Conservation (phyloP, 2,797 vertebrate genomes). For the Parambassis ranga region DNA sequence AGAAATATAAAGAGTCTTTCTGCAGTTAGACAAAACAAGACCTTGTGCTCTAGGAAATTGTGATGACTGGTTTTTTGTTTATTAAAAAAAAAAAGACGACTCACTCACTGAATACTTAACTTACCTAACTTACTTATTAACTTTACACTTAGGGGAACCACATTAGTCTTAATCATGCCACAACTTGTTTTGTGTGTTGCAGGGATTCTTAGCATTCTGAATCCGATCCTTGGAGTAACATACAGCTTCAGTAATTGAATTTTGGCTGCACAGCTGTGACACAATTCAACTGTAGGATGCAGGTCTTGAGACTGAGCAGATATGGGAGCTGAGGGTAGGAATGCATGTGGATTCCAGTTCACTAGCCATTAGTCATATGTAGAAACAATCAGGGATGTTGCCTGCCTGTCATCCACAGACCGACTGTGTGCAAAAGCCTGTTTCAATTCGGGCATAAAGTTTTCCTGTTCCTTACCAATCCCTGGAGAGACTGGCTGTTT, state of each 20-base stretch:
- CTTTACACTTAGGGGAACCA: not conserved
- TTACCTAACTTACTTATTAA: too few species aligned
- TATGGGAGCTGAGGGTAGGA: constrained; percentile 11
- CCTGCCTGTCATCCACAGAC: constrained; percentile 24
- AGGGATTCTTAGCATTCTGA: not conserved
- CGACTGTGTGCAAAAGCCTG: constrained; percentile 15
- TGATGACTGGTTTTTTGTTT: too few species aligned
- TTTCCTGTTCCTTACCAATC: constrained; percentile 30
- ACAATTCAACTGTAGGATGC: not conserved
- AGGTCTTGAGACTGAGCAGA: constrained; percentile 16
- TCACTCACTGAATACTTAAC: too few species aligned
- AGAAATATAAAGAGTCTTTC: too few species aligned
- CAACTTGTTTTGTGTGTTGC: not conserved
- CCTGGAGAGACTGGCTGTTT: constrained; percentile 39
- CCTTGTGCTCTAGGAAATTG: too few species aligned
- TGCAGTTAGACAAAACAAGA: not conserved
- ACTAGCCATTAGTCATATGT: constrained; percentile 43
- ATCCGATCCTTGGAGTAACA: not conserved
- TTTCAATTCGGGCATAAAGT: constrained; percentile 17
- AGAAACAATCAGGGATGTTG: constrained; percentile 63
- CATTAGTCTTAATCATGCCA: not conserved
- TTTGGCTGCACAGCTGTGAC: constrained; percentile 10
- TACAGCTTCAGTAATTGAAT: constrained; percentile 6
- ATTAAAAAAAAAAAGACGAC: too few species aligned
- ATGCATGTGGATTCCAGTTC: constrained; percentile 25